A percentile compares a stretch with the other conserved stretches of the same genome.
These are phyloP conservation scores for Melanogrammus aeglefinus DNA, from an alignment of 2,797 vertebrate genomes.

Conservation along the genomic window DNA sequence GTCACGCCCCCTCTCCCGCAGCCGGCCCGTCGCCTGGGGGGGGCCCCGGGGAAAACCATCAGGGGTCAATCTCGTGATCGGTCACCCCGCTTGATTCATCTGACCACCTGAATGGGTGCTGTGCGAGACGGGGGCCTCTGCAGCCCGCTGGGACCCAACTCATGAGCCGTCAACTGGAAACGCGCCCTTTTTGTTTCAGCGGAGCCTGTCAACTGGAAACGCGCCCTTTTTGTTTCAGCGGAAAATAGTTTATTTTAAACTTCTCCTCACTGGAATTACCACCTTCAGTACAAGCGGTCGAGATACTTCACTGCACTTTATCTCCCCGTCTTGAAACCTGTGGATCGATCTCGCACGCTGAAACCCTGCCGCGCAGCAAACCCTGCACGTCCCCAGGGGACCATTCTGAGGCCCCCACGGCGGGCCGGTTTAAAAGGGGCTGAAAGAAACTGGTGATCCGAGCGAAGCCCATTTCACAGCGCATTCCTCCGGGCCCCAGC, in stretches of 20 bases:
- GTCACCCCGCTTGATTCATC: neutral
- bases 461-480: constrained; percentile 29
- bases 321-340: neutral
- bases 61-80: too few species aligned
- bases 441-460: constrained; percentile 19
- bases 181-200: too few species aligned
- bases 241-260: too few species aligned
- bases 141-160: neutral
- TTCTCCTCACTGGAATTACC: neutral
- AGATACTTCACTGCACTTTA: neutral
- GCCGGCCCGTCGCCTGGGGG: constrained; percentile 83
- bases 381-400: neutral
- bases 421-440: constrained; percentile 10
- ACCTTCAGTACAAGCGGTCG: neutral
- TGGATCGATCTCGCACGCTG: neutral
- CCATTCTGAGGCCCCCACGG: constrained; percentile 18
- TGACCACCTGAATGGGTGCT: neutral
- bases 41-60: neutral
- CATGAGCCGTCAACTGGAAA: too few species aligned
- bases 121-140: neutral
- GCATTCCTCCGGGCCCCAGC: constrained; percentile 46
- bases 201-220: neutral
- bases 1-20: constrained; percentile 89
- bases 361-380: neutral
- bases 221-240: neutral